Base-by-base conservation (phyloP, 1,140 invertebrate species). In the Pachypsylla venusta region DNA sequence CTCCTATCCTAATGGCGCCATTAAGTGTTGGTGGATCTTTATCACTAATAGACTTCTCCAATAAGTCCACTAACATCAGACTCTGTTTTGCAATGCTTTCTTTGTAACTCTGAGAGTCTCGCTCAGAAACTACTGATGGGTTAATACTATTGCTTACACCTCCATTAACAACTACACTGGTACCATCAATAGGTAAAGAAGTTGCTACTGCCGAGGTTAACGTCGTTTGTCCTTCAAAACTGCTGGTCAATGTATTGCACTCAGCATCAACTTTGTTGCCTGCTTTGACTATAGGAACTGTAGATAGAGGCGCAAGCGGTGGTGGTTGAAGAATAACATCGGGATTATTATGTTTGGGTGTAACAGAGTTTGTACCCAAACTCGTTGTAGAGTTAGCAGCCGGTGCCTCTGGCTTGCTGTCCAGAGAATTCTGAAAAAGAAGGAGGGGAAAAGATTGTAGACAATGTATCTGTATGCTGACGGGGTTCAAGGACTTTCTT, bases 11-110 rank as follows among this genome's bases (percentile, higher is more conserved):
- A 53, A 79, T 67, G 63, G 82, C 73, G 2, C 80, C 80, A 64
- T 81, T 82, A 61, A 81, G 64, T 2, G 79, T 69, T 2, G 70
- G 70, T 1, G 70, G 67, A 1, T 78, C 75, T 58, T 77, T 78
- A 24, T 80, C 78, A 10, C 80, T 77, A 0, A 85, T 74, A 64
- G 77, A 78, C 61, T 78, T 76, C 59, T 85, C 82, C 0, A 85
- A 67, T 22, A 85, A 69, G 68, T 85, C 82, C 0, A 81, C 81
- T 3, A 86, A 67, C 75, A 83, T 80, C 20, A 67, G 40, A 58
- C 58, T 64, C 42, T 66, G 42, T 22, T 48, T 48, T n/a, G 42
- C 42, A 19, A 48, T 48, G 42, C 22, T 48, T 22, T 48, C 42
- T 22, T 48, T 48, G 42, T 48, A 48, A 5, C 16, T 5, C n/a